A percentile compares a stretch with the other conserved stretches of the same genome.
Conservation (phyloP, 2,888 invertebrate genomes). For the Xestia rhomboidea region DNA sequence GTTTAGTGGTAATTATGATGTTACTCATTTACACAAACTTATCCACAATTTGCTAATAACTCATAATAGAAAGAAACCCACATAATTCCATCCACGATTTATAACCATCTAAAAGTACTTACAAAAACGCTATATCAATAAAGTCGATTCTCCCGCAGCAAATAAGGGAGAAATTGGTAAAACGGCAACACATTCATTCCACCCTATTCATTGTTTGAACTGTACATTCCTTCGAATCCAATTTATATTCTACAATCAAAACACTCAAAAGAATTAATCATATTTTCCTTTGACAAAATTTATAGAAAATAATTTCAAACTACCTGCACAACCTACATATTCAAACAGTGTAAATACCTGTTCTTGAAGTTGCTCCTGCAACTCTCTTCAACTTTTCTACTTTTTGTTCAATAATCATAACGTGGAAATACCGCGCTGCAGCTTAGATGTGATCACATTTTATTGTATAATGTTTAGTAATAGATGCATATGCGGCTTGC, state of each 20-base stretch:
- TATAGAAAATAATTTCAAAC: slow-evolving; percentile 80
- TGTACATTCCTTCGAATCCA: neutral
- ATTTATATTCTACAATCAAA: slow-evolving; percentile 27
- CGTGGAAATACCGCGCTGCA: slow-evolving; percentile 80
- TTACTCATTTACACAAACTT: neutral
- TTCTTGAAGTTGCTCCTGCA: slow-evolving; percentile 90
- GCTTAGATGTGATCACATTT: slow-evolving; percentile 48
- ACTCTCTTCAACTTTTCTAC: slow-evolving; percentile 90
- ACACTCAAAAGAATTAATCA: slow-evolving; percentile 39
- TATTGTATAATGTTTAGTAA: slow-evolving; percentile 37
- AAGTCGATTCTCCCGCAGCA: slow-evolving; percentile 6
- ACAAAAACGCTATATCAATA: slow-evolving; percentile 12
- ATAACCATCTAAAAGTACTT: neutral
- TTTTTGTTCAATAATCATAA: slow-evolving; percentile 90
- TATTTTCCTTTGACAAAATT: slow-evolving; percentile 64
- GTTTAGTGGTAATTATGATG: slow-evolving; percentile 8
- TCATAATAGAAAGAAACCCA: slow-evolving; percentile 12
- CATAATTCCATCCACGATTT: neutral
- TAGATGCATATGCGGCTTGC: slow-evolving; percentile 1
- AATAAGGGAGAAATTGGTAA: slow-evolving; percentile 10
- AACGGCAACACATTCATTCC: slow-evolving; percentile 10
- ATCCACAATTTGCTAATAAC: neutral
- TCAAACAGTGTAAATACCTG: slow-evolving; percentile 90
- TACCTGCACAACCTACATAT: slow-evolving; percentile 87
- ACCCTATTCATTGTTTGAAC: slow-evolving; percentile 5